phyloP scores from a whole-genome alignment of 1,140 invertebrate species.

The Drosophila triauraria region DNA sequence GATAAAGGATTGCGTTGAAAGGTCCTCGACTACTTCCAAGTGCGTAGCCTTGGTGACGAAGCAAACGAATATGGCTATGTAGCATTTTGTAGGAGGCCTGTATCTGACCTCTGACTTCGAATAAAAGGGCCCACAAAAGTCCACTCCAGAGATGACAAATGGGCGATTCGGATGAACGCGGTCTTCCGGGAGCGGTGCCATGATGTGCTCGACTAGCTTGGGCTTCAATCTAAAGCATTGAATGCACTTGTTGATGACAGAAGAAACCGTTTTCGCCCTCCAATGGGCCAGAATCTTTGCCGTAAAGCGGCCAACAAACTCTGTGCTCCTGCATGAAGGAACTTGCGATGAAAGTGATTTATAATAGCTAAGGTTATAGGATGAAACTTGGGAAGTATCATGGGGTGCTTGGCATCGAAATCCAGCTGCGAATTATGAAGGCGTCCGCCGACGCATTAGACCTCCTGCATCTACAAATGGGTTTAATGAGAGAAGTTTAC shows the following conservation, averaged over 20 bases:
- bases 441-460: not conserved
- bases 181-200: constrained; percentile 66
- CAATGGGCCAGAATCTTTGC: constrained; percentile 64
- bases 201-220: constrained; percentile 57
- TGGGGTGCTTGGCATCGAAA: not conserved
- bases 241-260: constrained; percentile 68
- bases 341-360: not conserved
- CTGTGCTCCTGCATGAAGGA: not conserved
- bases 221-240: constrained; percentile 65
- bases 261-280: constrained; percentile 52
- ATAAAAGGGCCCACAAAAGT: not conserved
- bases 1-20: not conserved
- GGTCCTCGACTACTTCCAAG: constrained; percentile 8
- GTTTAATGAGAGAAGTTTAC: too few relatives aligned
- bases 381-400: not conserved
- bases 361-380: not conserved
- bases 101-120: not conserved
- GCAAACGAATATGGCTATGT: not conserved
- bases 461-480: too few relatives aligned
- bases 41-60: constrained; percentile 2
- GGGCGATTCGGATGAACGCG: constrained; percentile 16
- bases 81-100: not conserved
- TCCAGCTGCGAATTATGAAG: not conserved
- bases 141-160: not conserved
- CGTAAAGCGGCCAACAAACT: not conserved